Base-by-base conservation (phyloP, 2,888 invertebrate species). In the Melanostoma scalare region DNA sequence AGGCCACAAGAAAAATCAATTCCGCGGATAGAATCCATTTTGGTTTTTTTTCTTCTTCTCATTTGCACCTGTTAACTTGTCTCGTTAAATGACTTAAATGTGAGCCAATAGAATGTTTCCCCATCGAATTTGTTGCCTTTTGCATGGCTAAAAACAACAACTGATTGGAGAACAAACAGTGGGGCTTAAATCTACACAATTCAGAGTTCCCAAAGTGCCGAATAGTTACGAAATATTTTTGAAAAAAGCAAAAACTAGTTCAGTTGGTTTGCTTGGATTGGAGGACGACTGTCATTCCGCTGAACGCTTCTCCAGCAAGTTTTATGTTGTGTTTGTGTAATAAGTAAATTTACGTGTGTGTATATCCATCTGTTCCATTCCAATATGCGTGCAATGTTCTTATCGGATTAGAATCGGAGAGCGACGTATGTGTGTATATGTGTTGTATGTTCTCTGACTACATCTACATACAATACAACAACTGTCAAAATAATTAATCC, bases 1-100 rank as follows among this genome's bases (percentile, higher is more conserved):
- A 76, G 55, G 61, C 76, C 65, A 72, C n/a, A 42, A 69, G 69
- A 77, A 77, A 82, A 82, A 82, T 82, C 82, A 82, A 82, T 82
- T 78, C 73, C 55, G 8, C 69, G 63, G 63, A 53, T 55, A 73
- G 82, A 82, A 65, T 77, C 82, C 77, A 77, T 82, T 82, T 82
- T 77, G 77, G 67, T 82, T 82, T 82, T 76, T 33, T 52, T 35
- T 35, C 8, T 9, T 60, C 46, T 40, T 44, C 44, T 67, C 68
- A 50, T 50, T 82, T 84, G 79, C 84, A 84, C 84, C 84, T 84
- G 84, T 84, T 84, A 84, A 67, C 77, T 82, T 73, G 69, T 77
- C 77, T 82, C 69, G 58, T 65, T 69, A 58, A 69, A 82, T 74
- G 73, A 74, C 69, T 56, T 72, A 48, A 67, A 52, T 63, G 56